Percentiles rank a stretch among this genome's conserved stretches.
Conservation (phyloP, 2,888 invertebrate species). For the Tenthredo amoena region DNA sequence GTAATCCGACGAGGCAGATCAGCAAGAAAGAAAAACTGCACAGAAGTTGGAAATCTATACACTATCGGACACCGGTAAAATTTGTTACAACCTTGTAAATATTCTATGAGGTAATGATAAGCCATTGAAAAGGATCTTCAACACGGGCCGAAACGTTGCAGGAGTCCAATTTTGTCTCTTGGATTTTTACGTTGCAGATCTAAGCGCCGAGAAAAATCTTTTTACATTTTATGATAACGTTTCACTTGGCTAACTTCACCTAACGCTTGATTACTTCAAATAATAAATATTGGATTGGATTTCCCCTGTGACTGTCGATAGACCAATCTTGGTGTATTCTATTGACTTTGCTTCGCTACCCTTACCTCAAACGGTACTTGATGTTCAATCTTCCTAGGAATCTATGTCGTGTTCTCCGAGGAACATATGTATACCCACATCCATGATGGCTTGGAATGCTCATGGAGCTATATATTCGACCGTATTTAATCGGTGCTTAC, state of each 20-base stretch:
- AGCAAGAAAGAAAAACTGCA: neutral
- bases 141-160: neutral
- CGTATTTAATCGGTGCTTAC: neutral
- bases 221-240: neutral
- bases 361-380: neutral
- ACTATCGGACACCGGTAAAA: too few relatives aligned
- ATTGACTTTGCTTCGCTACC: neutral
- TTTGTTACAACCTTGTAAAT: too few relatives aligned
- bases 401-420: neutral
- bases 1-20: neutral
- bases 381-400: neutral
- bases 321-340: neutral
- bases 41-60: neutral
- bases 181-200: neutral
- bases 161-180: neutral
- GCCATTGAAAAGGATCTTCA: neutral
- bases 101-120: neutral
- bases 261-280: neutral
- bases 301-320: slow-evolving; percentile 8
- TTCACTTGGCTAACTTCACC: neutral
- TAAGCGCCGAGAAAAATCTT: neutral
- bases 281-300: slow-evolving; percentile 1
- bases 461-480: neutral
- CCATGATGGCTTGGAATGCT: neutral
- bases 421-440: neutral